Conservation (phyloP, 2,113 vertebrate species). For the Pholis gunnellus region DNA sequence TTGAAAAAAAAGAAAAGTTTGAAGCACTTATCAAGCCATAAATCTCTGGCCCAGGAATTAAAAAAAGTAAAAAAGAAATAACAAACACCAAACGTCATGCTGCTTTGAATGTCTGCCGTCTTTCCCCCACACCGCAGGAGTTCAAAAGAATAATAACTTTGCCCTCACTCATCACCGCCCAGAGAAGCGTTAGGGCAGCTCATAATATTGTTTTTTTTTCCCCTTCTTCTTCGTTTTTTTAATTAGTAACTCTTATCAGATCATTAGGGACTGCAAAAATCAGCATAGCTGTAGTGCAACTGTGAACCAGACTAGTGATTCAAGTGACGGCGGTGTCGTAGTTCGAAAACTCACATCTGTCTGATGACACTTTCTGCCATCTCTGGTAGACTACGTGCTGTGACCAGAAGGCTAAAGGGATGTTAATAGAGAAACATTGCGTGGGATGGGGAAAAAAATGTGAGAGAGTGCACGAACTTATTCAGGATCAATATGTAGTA, state of each 20-base stretch:
- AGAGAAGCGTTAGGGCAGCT: constrained; percentile 85
- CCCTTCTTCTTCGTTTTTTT: constrained; percentile 67
- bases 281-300: constrained; percentile 58
- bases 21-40: constrained; percentile 79
- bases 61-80: constrained; percentile 83
- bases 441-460: constrained; percentile 35
- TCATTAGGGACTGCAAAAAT: constrained; percentile 78
- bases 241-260: constrained; percentile 84
- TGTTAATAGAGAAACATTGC: constrained; percentile 44
- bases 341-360: constrained; percentile 66
- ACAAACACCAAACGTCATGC: constrained; percentile 86
- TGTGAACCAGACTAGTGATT: constrained; percentile 70
- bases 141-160: constrained; percentile 87
- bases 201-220: constrained; percentile 80
- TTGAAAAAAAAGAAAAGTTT: constrained; percentile 67
- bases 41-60: constrained; percentile 81
- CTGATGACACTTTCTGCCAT: constrained; percentile 61
- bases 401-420: constrained; percentile 56
- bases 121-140: constrained; percentile 84
- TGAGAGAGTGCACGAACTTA: constrained; percentile 28
- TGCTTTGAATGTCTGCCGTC: constrained; percentile 84
- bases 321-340: constrained; percentile 63
- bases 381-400: constrained; percentile 55
- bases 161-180: constrained; percentile 85
- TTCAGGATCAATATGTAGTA: constrained; percentile 30